Conservation (phyloP, 2,888 invertebrate genomes). For the Parthenolecanium corni region DNA sequence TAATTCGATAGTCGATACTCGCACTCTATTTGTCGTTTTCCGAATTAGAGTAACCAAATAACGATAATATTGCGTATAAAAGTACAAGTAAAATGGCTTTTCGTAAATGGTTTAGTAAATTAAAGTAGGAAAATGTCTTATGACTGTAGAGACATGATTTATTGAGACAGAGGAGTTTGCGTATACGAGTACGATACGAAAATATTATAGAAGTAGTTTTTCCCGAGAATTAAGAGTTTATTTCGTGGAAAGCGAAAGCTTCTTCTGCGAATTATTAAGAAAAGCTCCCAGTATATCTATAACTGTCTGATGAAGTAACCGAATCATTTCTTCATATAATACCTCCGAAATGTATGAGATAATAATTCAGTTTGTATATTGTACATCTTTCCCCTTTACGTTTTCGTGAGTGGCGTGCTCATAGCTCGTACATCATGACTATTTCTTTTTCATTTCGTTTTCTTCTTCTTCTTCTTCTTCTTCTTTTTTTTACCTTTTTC, state of each 20-base stretch:
- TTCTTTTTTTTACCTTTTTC: no score
- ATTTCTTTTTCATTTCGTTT: background rate
- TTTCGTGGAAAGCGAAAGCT: background rate
- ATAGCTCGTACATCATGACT: constrained; percentile 12
- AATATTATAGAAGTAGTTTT: no score
- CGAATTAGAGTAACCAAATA: no score
- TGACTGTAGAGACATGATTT: constrained; percentile 10
- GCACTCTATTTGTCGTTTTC: no score
- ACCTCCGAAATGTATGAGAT: constrained; percentile 24
- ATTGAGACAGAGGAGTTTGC: constrained; percentile 11
- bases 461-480: no score
- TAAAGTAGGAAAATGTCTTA: constrained; percentile 1
- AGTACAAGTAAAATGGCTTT: no score
- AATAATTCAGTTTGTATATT: constrained; percentile 22
- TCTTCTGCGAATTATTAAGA: constrained; percentile 11
- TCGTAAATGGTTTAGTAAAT: constrained; percentile 21
- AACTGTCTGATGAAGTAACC: constrained; percentile 24
- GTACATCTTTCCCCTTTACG: background rate
- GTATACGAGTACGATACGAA: background rate
- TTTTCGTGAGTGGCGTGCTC: constrained; percentile 12
- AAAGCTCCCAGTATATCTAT: constrained; percentile 16
- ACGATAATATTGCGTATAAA: no score
- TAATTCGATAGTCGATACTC: no score
- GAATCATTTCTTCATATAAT: constrained; percentile 26
- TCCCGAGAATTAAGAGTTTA: constrained; percentile 6